Conservation (phyloP, 2,113 vertebrate species). For the Stigmatopora argus region DNA sequence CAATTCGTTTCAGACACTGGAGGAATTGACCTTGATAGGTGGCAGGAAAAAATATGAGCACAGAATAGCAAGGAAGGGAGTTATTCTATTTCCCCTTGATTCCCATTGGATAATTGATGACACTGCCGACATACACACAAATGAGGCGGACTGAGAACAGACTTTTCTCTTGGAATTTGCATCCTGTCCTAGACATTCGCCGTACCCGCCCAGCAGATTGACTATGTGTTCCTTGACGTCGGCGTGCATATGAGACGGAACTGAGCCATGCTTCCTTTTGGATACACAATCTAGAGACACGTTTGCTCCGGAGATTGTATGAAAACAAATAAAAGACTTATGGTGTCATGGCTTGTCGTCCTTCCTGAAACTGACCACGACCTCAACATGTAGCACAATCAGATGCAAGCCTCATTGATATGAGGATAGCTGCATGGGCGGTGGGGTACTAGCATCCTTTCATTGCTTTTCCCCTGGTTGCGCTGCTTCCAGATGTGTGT, state of each 20-base stretch:
- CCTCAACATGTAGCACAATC: not conserved
- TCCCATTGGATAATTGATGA: slow-evolving; percentile 44
- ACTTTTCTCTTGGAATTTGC: slow-evolving; percentile 55
- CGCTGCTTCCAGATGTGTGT: too few relatives aligned
- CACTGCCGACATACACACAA: not conserved
- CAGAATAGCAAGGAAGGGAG: slow-evolving; percentile 6
- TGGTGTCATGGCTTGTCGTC: slow-evolving; percentile 6
- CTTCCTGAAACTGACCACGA: slow-evolving; percentile 25
- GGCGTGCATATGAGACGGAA: slow-evolving; percentile 19
- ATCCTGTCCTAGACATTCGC: slow-evolving; percentile 66
- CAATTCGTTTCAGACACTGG: not conserved
- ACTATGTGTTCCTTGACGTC: slow-evolving; percentile 12
- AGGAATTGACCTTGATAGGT: not conserved
- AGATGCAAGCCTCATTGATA: slow-evolving; percentile 1
- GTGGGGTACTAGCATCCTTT: not conserved
- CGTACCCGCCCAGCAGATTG: slow-evolving; percentile 47
- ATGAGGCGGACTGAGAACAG: slow-evolving; percentile 22
- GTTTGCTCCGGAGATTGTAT: slow-evolving; percentile 14
- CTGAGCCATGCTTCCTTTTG: slow-evolving; percentile 30
- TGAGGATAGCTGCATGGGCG: not conserved
- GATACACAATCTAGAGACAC: slow-evolving; percentile 36
- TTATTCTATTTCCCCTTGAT: slow-evolving; percentile 31
- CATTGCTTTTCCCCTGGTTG: too few relatives aligned
- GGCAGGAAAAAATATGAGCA: slow-evolving; percentile 3
- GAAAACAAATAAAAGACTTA: slow-evolving; percentile 32